Conservation (phyloP, 2,113 vertebrate species). For the Crotalus tigris region DNA sequence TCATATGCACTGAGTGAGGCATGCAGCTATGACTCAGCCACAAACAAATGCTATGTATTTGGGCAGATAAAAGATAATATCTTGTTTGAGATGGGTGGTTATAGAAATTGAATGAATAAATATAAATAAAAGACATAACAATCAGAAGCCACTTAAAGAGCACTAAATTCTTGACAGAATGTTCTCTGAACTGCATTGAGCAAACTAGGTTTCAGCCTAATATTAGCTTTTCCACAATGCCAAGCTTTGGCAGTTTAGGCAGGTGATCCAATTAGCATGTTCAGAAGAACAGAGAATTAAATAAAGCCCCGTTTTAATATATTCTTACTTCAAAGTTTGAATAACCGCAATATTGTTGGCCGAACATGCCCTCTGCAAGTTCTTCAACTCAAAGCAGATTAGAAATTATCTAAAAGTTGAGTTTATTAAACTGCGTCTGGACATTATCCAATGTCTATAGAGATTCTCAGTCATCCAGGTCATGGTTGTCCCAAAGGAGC, state of each 20-base stretch:
- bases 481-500: not conserved
- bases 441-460: not conserved
- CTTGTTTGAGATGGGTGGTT: not conserved
- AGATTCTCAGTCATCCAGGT: not conserved
- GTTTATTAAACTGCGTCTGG: not conserved
- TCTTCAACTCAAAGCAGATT: not conserved
- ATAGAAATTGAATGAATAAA: not conserved
- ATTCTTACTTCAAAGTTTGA: not conserved
- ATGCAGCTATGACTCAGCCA: slow-evolving; percentile 42
- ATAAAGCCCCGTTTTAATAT: not conserved
- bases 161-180: not conserved
- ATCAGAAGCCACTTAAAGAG: not conserved
- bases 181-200: not conserved
- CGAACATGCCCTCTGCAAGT: not conserved
- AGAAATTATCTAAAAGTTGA: not conserved
- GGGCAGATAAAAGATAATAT: slow-evolving; percentile 17
- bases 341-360: not conserved
- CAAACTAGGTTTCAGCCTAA: not conserved
- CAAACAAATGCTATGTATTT: slow-evolving; percentile 19
- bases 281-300: not conserved
- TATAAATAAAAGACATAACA: not conserved
- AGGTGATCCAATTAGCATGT: not conserved
- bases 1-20: not conserved
- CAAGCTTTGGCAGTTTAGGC: not conserved
- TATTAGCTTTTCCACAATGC: not conserved